Evolutionary conservation across 1,140 invertebrate species (phyloP).

Genomic region (Dendrolimus punctatus): DNA sequence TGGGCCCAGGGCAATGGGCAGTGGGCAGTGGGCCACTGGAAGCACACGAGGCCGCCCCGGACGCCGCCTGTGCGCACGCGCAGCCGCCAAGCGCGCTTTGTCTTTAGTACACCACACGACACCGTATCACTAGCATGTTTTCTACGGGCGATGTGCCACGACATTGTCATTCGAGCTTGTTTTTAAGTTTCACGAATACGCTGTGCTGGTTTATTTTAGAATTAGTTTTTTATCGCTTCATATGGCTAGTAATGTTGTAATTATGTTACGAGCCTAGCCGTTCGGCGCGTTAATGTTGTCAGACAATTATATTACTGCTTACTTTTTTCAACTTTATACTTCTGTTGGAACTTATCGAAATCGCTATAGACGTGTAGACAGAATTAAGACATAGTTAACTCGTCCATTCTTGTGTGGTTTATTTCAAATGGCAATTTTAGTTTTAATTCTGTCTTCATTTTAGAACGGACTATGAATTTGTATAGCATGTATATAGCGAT

Average conservation of each 20-base stretch:
- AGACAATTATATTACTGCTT: constrained; percentile 28
- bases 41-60: constrained; percentile 47
- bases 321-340: constrained; percentile 3
- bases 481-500: no score
- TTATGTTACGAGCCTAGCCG: constrained; percentile 31
- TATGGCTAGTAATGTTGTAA: constrained; percentile 30
- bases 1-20: no score
- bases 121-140: constrained; percentile 16
- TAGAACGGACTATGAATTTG: no score
- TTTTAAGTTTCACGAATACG: constrained; percentile 29
- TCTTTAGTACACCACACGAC: constrained; percentile 19
- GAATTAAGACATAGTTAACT: constrained; percentile 11
- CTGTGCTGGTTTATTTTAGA: constrained; percentile 42
- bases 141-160: constrained; percentile 18
- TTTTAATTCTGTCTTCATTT: no score
- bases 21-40: constrained; percentile 44
- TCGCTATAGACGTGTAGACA: constrained; percentile 3
- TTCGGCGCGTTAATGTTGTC: constrained; percentile 17
- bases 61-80: constrained; percentile 16
- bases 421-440: no score
- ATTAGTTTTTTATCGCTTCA: constrained; percentile 36
- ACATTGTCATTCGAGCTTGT: constrained; percentile 39
- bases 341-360: constrained; percentile 1
- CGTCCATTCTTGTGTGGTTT: no score
- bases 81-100: constrained; percentile 22